Percentiles rank a stretch among this genome's conserved stretches.
Evolutionary conservation across 2,113 vertebrate species (phyloP).

Genomic region (Poecilia latipinna): DNA sequence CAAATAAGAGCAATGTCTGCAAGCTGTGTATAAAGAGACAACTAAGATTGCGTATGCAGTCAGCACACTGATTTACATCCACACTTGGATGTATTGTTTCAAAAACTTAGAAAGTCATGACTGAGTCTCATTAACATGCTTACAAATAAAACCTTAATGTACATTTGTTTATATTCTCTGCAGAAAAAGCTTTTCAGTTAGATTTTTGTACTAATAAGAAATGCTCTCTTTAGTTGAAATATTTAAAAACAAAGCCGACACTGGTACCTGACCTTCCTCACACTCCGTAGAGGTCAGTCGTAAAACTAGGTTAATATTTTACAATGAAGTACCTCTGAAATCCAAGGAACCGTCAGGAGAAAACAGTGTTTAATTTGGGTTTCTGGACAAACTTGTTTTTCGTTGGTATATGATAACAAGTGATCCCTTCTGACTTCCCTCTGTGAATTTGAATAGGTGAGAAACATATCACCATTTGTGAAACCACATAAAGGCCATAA

Average conservation of each 20-base stretch:
- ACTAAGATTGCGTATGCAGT: too few relatives aligned
- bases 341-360: background rate
- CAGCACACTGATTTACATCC: too few relatives aligned
- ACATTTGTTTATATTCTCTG: background rate
- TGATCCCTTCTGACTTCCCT: background rate
- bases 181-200: background rate
- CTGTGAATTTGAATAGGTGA: background rate
- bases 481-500: conserved; percentile 6
- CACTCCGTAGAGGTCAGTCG: background rate
- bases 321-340: conserved; percentile 1
- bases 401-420: background rate
- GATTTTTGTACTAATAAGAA: background rate
- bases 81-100: too few relatives aligned
- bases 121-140: background rate
- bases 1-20: too few relatives aligned
- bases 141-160: background rate
- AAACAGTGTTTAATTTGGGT: background rate
- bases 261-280: background rate
- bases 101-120: background rate
- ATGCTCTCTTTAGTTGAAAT: background rate
- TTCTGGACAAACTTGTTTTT: background rate
- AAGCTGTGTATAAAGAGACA: too few relatives aligned
- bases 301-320: background rate
- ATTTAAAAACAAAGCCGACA: background rate
- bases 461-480: background rate